Percentiles rank a stretch among this genome's conserved stretches.
These are phyloP conservation scores for Baccha elongata DNA, from an alignment of 2,888 invertebrate genomes.

Conservation along the genomic window DNA sequence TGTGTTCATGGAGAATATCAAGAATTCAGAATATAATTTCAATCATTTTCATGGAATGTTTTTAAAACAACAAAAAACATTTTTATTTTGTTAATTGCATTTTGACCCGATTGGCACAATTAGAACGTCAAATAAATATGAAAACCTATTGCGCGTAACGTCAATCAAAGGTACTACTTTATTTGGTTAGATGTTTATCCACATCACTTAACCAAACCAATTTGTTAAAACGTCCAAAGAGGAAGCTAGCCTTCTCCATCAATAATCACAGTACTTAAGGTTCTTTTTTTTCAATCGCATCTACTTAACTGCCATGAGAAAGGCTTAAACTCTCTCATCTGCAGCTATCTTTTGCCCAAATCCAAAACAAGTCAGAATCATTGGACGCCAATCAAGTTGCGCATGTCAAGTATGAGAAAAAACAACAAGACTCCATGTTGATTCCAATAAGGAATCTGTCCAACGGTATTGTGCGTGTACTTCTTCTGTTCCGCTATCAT, in stretches of 20 bases:
- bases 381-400: conserved; percentile 60
- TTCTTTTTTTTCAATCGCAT: conserved; percentile 34
- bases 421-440: conserved; percentile 19
- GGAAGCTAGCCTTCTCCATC: background rate
- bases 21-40: no score
- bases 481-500: conserved; percentile 69
- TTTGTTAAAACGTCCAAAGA: conserved; percentile 62
- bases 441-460: conserved; percentile 55
- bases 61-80: no score
- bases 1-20: no score
- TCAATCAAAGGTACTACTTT: conserved; percentile 31
- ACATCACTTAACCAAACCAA: conserved; percentile 64
- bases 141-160: conserved; percentile 19
- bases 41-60: no score
- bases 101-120: conserved; percentile 36
- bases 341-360: conserved; percentile 49
- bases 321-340: conserved; percentile 67
- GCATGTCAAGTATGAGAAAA: conserved; percentile 53
- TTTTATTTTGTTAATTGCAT: background rate
- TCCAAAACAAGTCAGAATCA: conserved; percentile 30
- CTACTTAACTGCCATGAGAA: conserved; percentile 61
- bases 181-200: conserved; percentile 57
- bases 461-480: conserved; percentile 73
- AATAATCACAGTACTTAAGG: conserved; percentile 26
- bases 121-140: conserved; percentile 50